Conservation (phyloP, 2,888 invertebrate species). For the Cepaea hortensis region DNA sequence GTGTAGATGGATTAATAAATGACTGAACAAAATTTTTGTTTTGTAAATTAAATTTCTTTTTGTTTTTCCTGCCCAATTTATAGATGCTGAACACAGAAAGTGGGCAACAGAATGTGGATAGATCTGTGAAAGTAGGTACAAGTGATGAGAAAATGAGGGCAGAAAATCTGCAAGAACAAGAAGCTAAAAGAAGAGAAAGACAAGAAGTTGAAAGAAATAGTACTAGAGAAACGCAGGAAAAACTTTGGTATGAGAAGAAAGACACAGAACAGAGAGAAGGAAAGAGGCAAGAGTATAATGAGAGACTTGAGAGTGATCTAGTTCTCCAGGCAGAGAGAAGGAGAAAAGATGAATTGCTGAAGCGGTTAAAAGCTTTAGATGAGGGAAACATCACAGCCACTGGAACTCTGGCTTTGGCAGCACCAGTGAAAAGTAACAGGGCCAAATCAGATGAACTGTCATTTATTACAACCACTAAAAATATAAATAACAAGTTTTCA, state of each 20-base stretch:
- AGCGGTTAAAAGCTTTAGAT: background rate
- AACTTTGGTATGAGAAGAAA: slow-evolving; percentile 2
- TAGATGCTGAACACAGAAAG: background rate
- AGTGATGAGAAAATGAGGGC: slow-evolving; percentile 20
- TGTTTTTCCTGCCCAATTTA: background rate
- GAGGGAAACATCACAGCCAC: background rate
- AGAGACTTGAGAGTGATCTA: slow-evolving; percentile 36
- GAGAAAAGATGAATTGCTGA: slow-evolving; percentile 5
- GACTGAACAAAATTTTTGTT: too few relatives aligned
- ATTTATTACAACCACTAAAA: slow-evolving; percentile 68
- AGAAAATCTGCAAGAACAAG: slow-evolving; percentile 43
- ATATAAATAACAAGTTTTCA: slow-evolving; percentile 63
- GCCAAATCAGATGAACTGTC: slow-evolving; percentile 56
- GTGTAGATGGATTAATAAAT: too few relatives aligned
- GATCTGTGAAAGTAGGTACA: background rate
- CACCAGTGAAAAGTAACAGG: background rate
- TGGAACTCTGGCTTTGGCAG: background rate
- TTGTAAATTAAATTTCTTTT: background rate
- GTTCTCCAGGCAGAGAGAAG: background rate
- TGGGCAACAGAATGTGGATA: background rate
- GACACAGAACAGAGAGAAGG: slow-evolving; percentile 39
- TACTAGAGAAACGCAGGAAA: background rate
- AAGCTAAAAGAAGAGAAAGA: slow-evolving; percentile 47
- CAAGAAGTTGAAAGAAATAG: slow-evolving; percentile 32
- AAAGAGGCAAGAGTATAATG: slow-evolving; percentile 43